These are phyloP conservation scores for Myzus persicae DNA, from an alignment of 1,140 invertebrate species.

Conservation along the genomic window DNA sequence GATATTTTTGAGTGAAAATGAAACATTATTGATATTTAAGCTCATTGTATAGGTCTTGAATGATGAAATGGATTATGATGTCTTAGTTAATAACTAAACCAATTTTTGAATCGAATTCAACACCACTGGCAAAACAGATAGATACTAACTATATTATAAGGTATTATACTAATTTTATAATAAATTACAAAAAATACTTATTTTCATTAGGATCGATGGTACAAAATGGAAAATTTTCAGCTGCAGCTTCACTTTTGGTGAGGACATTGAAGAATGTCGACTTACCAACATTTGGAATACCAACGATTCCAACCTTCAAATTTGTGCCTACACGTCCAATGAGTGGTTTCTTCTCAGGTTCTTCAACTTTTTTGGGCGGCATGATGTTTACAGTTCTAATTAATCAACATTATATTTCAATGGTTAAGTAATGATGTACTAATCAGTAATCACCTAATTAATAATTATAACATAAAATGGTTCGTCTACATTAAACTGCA, in stretches of 20 bases:
- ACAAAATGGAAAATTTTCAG: slow-evolving; percentile 99
- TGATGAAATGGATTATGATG: no score
- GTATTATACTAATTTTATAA: slow-evolving; percentile 29
- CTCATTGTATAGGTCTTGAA: no score
- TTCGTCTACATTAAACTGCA: neutral
- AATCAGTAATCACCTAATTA: neutral
- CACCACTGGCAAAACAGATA: neutral
- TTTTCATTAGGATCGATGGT: slow-evolving; percentile 99
- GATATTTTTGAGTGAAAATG: no score
- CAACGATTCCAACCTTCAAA: slow-evolving; percentile 95
- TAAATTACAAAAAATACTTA: slow-evolving; percentile 78
- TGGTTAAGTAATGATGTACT: neutral
- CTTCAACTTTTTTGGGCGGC: slow-evolving; percentile 94
- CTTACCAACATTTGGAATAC: slow-evolving; percentile 96
- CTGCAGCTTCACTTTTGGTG: slow-evolving; percentile 93
- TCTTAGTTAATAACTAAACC: no score
- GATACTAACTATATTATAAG: neutral
- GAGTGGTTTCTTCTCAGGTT: slow-evolving; percentile 86
- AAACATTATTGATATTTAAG: no score
- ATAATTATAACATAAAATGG: neutral
- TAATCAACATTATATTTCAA: neutral
- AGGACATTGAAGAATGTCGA: slow-evolving; percentile 99
- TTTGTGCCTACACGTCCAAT: slow-evolving; percentile 98
- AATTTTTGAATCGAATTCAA: neutral
- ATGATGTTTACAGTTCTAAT: slow-evolving; percentile 66